Evolutionary conservation across 2,113 vertebrate species (phyloP), one percentile per base, ranked within the genome.

Genomic region (Malurus melanocephalus): DNA sequence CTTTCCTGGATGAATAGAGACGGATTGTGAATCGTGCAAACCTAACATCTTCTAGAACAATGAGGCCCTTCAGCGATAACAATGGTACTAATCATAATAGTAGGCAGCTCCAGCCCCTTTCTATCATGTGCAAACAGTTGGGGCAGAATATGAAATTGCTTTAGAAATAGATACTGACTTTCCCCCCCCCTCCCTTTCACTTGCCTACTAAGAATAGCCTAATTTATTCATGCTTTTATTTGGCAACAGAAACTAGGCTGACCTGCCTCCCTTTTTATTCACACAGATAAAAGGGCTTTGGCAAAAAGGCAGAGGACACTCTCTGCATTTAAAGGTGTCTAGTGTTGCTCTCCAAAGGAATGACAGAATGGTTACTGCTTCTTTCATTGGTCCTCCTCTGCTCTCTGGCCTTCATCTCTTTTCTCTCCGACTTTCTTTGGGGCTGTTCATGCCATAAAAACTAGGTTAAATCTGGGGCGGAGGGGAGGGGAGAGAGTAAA

Each of bases 151-250:
- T 95, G 89, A 96, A 93, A 95, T 94, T 93, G 82, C 92, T 95
- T 95, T 93, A 94, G 93, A 95, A 95, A 95, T 75, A 96, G 93
- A 96, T 91, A 96, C 87, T 90, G 92, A 95, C 88, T 94, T 88
- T 2, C 93, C 86, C 78, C 68, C 71, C 75, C 64, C 2, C 67
- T 17, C 87, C 91, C 94, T 82, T 94, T 95, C 94, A 94, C 92
- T 89, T 94, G 87, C 94, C 87, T 95, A 92, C 96, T 96, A 96
- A 97, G 96, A 97, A 97, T 94, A 97, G 94, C 94, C 88, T 97
- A 96, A 97, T 97, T 95, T 96, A 97, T 96, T 96, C 93, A 95
- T 66, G 82, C 92, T 96, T 95, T 92, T 92, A 71, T 97, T 55
- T 79, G 91, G 87, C 93, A 91, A 96, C 91, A 95, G 87, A 92